These are phyloP conservation scores for Rotaria magnacalcarata DNA, from an alignment of 2,888 invertebrate species.

Conservation along the genomic window DNA sequence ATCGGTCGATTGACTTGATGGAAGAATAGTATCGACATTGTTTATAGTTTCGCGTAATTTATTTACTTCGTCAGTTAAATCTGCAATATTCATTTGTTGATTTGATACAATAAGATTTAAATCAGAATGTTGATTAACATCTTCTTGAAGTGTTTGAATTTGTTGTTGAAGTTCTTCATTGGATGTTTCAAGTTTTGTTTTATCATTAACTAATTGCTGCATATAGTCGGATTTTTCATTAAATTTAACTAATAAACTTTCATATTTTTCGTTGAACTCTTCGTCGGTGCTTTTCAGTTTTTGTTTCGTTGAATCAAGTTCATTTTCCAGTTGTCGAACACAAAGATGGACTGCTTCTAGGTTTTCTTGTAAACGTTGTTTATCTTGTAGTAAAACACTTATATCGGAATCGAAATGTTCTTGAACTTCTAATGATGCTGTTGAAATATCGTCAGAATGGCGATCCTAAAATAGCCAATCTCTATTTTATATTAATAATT, in stretches of 20 bases:
- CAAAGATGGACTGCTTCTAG: neutral
- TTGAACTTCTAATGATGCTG: neutral
- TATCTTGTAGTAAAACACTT: neutral
- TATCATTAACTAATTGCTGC: too few relatives aligned
- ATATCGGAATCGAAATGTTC: slow-evolving; percentile 8
- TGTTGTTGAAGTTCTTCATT: neutral
- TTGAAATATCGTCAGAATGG: neutral
- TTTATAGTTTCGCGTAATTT: neutral
- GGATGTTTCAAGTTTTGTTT: neutral
- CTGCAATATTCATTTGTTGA: too few relatives aligned
- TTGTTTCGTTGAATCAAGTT: neutral
- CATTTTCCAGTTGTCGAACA: slow-evolving; percentile 9
- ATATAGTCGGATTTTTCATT: too few relatives aligned
- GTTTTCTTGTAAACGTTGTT: neutral
- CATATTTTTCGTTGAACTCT: neutral
- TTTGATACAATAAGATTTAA: too few relatives aligned
- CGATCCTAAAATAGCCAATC: neutral
- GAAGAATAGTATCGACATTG: neutral
- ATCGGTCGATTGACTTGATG: neutral
- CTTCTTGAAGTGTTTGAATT: too few relatives aligned
- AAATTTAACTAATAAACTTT: neutral
- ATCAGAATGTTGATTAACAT: too few relatives aligned
- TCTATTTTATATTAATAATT: too few relatives aligned
- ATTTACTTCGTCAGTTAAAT: neutral
- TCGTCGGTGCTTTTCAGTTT: neutral